phyloP scores from a whole-genome alignment of 2,113 vertebrate species.

The Oostethus manadensis region DNA sequence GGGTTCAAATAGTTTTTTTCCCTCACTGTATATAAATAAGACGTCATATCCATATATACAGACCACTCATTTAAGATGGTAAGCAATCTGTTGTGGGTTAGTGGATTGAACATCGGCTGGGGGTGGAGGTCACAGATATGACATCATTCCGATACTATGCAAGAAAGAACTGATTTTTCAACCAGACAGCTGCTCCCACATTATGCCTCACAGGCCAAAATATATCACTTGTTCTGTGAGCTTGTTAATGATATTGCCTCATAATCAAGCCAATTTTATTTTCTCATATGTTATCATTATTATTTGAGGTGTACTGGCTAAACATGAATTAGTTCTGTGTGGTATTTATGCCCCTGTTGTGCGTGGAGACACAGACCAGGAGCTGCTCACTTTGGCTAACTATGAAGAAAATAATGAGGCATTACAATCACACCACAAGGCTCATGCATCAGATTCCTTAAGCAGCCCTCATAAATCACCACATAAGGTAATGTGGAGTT shows the following conservation, averaged over 20 bases:
- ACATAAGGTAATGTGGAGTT: constrained; percentile 59
- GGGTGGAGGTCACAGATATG: constrained; percentile 17
- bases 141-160: constrained; percentile 30
- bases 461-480: constrained; percentile 67
- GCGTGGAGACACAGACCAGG: constrained; percentile 58
- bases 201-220: constrained; percentile 24
- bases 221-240: too few relatives aligned
- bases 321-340: constrained; percentile 32
- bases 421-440: constrained; percentile 67
- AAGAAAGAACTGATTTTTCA: constrained; percentile 20
- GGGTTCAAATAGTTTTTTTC: too few relatives aligned
- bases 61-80: constrained; percentile 10
- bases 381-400: constrained; percentile 59
- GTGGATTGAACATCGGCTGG: not conserved
- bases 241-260: too few relatives aligned
- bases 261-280: not conserved
- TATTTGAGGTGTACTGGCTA: constrained; percentile 5
- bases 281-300: not conserved
- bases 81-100: constrained; percentile 12
- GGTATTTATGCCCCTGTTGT: constrained; percentile 41
- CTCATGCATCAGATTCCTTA: constrained; percentile 62
- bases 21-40: too few relatives aligned
- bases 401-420: constrained; percentile 68
- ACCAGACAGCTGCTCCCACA: constrained; percentile 19
- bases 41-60: constrained; percentile 17